Conservation (phyloP, 30 jellyfish, hydroid and myxozoan species). For the Aurelia coerulea region DNA sequence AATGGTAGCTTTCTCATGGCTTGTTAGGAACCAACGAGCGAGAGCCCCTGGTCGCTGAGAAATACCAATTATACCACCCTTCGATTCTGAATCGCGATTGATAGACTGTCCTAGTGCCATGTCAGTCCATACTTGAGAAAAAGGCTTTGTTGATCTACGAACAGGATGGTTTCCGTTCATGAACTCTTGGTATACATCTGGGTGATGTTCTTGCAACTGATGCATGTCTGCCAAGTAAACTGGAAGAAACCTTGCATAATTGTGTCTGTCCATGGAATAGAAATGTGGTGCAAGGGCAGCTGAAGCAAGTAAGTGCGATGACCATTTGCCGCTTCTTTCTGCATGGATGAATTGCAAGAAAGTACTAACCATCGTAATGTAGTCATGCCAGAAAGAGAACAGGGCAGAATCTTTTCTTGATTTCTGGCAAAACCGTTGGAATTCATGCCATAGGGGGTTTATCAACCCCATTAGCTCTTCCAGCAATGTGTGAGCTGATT, state of each 20-base stretch:
- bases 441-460: no score
- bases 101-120: constrained; percentile 26
- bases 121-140: constrained; percentile 17
- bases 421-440: not conserved
- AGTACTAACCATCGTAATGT: not conserved
- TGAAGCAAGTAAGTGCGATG: not conserved
- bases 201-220: no score
- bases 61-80: constrained; percentile 22
- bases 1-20: not conserved
- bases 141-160: not conserved
- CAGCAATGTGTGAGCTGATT: no score
- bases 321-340: constrained; percentile 22
- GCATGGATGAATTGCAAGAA: constrained; percentile 33
- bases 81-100: constrained; percentile 5
- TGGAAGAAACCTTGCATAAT: constrained; percentile 19
- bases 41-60: constrained; percentile 20
- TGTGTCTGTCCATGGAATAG: constrained; percentile 28
- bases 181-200: no score
- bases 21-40: constrained; percentile 1
- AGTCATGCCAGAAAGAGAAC: constrained; percentile 24
- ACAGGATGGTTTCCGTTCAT: no score
- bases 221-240: constrained; percentile 19
- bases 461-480: no score
- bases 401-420: not conserved
- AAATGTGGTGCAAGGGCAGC: constrained; percentile 29